phyloP scores from a whole-genome alignment of 2,888 invertebrate genomes.

The Apodemia hepburni region DNA sequence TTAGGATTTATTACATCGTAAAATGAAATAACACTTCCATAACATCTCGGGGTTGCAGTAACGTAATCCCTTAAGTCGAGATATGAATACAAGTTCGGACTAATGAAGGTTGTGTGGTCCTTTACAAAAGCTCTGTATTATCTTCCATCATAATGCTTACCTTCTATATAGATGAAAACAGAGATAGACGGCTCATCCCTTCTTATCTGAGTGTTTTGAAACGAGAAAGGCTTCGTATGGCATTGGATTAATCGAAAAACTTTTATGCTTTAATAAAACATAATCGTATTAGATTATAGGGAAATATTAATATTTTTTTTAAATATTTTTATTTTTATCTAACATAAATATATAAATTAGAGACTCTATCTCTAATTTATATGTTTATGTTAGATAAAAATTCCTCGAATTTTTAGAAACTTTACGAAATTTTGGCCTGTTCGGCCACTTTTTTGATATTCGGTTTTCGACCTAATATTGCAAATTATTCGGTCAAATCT shows the following conservation, averaged over 20 bases:
- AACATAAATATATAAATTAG: too few species aligned
- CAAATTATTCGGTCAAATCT: too few species aligned
- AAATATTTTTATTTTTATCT: too few species aligned
- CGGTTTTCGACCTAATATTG: too few species aligned
- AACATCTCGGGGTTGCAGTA: neutral
- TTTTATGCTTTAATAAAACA: neutral
- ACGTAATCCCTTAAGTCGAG: constrained; percentile 39
- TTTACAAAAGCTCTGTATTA: neutral
- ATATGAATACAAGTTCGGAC: constrained; percentile 44
- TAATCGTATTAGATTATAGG: neutral
- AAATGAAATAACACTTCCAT: neutral
- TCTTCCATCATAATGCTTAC: too few species aligned
- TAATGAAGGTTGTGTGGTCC: constrained; percentile 40
- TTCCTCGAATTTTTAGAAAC: too few species aligned
- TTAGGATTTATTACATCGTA: neutral
- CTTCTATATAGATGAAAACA: neutral
- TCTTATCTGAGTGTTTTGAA: neutral
- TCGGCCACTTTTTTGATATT: too few species aligned
- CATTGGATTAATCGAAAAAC: neutral
- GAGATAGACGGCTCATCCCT: neutral
- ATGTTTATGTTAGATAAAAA: too few species aligned
- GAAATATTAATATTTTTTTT: neutral
- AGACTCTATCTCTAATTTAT: too few species aligned
- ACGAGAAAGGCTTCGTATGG: neutral
- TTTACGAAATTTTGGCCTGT: too few species aligned